Conservation (phyloP, 2,797 vertebrate genomes). For the Sebastes itinus region DNA sequence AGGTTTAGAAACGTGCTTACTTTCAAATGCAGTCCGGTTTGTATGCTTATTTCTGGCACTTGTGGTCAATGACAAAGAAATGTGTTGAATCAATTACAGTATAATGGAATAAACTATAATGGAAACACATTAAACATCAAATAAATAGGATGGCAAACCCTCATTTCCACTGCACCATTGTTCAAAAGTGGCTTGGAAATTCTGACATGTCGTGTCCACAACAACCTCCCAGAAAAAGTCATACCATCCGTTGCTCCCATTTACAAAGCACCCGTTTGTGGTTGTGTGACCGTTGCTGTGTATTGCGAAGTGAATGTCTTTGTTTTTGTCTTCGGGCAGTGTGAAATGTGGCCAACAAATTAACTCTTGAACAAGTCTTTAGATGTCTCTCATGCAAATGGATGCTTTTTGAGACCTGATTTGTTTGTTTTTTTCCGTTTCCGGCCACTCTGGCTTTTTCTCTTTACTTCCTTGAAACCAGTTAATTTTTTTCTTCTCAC, state of each 20-base stretch:
- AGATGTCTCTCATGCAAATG: slow-evolving; percentile 33
- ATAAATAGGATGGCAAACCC: slow-evolving; percentile 17
- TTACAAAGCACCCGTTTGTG: slow-evolving; percentile 46
- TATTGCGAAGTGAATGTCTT: slow-evolving; percentile 40
- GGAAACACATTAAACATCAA: not conserved
- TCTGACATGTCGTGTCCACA: slow-evolving; percentile 35
- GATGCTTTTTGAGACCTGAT: not conserved
- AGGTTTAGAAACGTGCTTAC: not conserved
- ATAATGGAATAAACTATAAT: not conserved
- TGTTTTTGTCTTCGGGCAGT: slow-evolving; percentile 47
- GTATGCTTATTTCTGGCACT: slow-evolving; percentile 12
- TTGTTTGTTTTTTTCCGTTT: not conserved
- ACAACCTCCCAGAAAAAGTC: slow-evolving; percentile 53
- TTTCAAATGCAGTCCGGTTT: not conserved
- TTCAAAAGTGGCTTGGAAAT: slow-evolving; percentile 45
- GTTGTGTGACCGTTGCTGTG: slow-evolving; percentile 29
- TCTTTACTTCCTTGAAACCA: not conserved
- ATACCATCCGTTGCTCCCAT: slow-evolving; percentile 52
- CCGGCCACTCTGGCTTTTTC: not conserved
- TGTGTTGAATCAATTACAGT: not conserved
- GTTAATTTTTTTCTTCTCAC: not conserved
- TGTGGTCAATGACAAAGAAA: slow-evolving; percentile 6
- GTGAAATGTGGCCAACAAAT: slow-evolving; percentile 35
- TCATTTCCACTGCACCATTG: slow-evolving; percentile 24
- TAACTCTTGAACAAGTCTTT: slow-evolving; percentile 8